Conservation (phyloP, 2,113 vertebrate species). For the Nasalis larvatus region DNA sequence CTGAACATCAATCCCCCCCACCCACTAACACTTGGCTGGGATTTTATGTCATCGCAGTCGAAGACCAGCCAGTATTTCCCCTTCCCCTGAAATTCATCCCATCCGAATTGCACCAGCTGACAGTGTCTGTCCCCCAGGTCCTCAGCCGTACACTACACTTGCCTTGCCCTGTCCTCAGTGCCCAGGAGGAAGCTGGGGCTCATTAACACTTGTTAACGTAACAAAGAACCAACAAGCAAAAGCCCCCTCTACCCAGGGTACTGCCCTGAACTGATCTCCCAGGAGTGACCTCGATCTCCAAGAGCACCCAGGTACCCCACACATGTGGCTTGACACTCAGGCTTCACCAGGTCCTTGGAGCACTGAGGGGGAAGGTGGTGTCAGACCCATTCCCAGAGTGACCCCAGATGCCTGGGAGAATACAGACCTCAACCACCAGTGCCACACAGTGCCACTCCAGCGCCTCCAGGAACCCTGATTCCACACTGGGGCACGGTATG, state of each 20-base stretch:
- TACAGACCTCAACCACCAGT: background rate
- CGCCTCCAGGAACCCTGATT: background rate
- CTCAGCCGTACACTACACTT: background rate
- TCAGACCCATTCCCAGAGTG: background rate
- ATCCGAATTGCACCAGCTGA: background rate
- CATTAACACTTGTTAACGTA: background rate
- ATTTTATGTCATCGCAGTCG: background rate
- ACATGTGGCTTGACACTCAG: background rate
- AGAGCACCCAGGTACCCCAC: fast-evolving
- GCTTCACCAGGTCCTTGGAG: background rate
- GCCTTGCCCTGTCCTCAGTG: background rate
- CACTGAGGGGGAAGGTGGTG: background rate
- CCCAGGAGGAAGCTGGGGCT: background rate
- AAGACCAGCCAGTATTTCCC: background rate
- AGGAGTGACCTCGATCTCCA: background rate
- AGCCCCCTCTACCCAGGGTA: background rate
- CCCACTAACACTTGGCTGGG: background rate
- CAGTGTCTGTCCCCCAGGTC: background rate
- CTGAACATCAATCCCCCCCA: background rate
- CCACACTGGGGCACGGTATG: background rate
- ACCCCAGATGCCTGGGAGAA: background rate
- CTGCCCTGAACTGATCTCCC: background rate
- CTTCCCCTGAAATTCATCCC: background rate
- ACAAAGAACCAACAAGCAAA: background rate
- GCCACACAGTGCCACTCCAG: no score